Percentiles rank a stretch among this genome's conserved stretches.
phyloP scores from a whole-genome alignment of 2,888 invertebrate genomes.

The Hirtodrosophila histrioides region DNA sequence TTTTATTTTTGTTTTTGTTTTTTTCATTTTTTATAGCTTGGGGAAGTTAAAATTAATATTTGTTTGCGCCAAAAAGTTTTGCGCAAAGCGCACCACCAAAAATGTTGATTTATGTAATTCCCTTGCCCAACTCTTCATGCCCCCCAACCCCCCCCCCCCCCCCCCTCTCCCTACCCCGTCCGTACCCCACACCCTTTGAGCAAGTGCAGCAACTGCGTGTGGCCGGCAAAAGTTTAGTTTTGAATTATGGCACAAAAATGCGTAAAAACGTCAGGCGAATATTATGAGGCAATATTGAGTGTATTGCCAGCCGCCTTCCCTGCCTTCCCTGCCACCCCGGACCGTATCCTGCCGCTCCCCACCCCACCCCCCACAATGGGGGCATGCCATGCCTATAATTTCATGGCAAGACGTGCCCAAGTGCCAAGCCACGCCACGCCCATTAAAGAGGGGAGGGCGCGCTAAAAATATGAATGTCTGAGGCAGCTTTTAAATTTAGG shows the following conservation, averaged over 20 bases:
- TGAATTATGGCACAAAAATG: conserved; percentile 55
- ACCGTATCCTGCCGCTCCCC: no score
- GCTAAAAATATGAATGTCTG: conserved; percentile 18
- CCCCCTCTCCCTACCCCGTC: not conserved
- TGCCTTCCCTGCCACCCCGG: no score
- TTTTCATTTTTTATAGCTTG: conserved; percentile 41
- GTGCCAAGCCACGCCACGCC: conserved; percentile 40
- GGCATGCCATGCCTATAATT: not conserved
- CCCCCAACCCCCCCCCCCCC: not conserved
- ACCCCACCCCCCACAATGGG: not conserved
- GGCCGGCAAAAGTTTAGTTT: conserved; percentile 48
- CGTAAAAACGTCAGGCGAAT: conserved; percentile 22
- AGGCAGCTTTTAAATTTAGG: conserved; percentile 29
- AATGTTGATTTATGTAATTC: conserved; percentile 71
- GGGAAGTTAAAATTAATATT: conserved; percentile 75
- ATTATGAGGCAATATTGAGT: conserved; percentile 39
- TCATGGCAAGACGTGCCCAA: conserved; percentile 48
- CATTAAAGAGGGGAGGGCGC: not conserved
- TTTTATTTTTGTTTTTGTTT: conserved; percentile 5
- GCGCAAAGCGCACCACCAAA: conserved; percentile 39
- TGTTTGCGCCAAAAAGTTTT: conserved; percentile 72
- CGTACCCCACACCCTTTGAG: not conserved
- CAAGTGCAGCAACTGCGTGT: conserved; percentile 7
- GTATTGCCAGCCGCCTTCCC: conserved; percentile 8
- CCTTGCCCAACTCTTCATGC: not conserved